Conservation (phyloP, 2,797 vertebrate species). For the Tokudaia tokunoshimensis region DNA sequence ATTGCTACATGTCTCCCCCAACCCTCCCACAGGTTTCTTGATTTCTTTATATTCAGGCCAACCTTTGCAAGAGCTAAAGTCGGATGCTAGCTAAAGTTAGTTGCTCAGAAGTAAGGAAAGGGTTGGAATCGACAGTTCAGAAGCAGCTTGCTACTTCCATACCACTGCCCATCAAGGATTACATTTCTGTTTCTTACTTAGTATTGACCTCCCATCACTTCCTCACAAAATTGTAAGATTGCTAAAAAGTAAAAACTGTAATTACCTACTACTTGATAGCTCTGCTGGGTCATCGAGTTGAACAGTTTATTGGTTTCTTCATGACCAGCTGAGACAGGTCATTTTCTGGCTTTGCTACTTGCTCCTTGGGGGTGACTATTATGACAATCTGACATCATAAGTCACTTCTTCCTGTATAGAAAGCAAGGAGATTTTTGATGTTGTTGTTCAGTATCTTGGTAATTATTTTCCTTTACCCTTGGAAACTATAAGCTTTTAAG, state of each 20-base stretch:
- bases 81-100: not conserved
- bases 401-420: not conserved
- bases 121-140: not conserved
- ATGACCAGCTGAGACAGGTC: not conserved
- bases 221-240: not conserved
- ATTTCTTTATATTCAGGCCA: not conserved
- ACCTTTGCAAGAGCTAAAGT: not conserved
- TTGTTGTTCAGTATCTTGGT: constrained; percentile 39
- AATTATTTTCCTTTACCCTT: constrained; percentile 74
- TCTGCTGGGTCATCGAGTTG: not conserved
- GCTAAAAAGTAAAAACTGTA: not conserved
- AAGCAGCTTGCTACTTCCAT: not conserved
- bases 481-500: constrained; percentile 75
- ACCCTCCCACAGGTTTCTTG: not conserved
- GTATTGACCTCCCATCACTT: not conserved
- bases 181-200: not conserved
- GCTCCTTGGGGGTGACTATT: not conserved
- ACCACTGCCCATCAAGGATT: not conserved
- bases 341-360: constrained; percentile 35
- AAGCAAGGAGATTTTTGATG: constrained; percentile 8
- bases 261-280: not conserved
- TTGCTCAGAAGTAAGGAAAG: not conserved
- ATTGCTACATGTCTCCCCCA: rapidly evolving
- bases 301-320: constrained; percentile 26
- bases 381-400: constrained; percentile 6